phyloP scores from a whole-genome alignment of 2,797 vertebrate genomes.

The Salmo trutta region DNA sequence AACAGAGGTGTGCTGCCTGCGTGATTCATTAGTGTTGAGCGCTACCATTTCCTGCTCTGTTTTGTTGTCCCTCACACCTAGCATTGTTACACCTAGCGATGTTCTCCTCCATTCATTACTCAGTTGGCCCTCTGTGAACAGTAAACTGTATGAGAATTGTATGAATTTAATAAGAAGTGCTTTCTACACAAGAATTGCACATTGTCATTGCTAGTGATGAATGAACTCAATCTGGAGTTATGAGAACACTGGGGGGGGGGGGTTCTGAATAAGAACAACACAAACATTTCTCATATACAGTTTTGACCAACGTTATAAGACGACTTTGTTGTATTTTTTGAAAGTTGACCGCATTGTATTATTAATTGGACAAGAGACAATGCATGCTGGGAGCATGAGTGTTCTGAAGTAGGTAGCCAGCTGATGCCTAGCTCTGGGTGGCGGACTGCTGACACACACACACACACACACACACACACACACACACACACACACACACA shows the following conservation, averaged over 20 bases:
- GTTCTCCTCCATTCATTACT: background rate
- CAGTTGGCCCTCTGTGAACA: too few species aligned
- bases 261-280: background rate
- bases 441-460: background rate
- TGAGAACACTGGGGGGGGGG: background rate
- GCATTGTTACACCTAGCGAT: background rate
- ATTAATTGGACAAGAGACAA: background rate
- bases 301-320: background rate
- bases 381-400: background rate
- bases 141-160: too few species aligned
- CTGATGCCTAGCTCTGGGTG: background rate
- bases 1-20: background rate
- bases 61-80: conserved; percentile 4
- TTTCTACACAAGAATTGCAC: background rate
- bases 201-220: background rate
- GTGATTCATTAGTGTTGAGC: background rate
- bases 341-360: background rate
- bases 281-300: background rate
- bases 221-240: background rate
- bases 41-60: background rate
- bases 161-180: too few species aligned
- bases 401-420: background rate
- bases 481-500: background rate
- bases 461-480: conserved; percentile 16
- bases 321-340: background rate